Base-by-base conservation (phyloP, 2,113 vertebrate genomes). In the Sinocyclocheilus grahami region DNA sequence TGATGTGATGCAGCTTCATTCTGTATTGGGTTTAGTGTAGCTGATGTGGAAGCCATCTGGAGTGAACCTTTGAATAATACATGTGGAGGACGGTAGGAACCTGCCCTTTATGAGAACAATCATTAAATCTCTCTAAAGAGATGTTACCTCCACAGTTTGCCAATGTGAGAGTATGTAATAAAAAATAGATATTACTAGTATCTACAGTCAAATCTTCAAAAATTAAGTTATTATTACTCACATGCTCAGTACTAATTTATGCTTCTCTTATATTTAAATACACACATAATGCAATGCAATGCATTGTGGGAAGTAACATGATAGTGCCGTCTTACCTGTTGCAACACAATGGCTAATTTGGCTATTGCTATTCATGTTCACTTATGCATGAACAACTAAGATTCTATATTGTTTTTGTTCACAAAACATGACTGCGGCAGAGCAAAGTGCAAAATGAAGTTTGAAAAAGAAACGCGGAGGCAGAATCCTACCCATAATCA, bases 401-500 rank as follows among this genome's bases (percentile, higher is more conserved):
- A 63, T 16, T 39, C 55, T 27, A 63, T 8, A 30, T 48, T 1
- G 8, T 11, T 65, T 71, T 30, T 82, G 9, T 71, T 82, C 5
- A 7, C 63, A 69, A 55, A 55, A 39, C 33, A 58, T 60, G 30
- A 58, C 22, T 0, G 13, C 0, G 39, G 24, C 16, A 51, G 16
- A 51, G 67, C 13, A 71, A 69, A 39, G 24, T 33, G 46, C 30
- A 71, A 24, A n/a, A 20, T 8, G 20, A 71, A 30, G 30, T 67
- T 48, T 51, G 6, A 63, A 51, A 78, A 51, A 42, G 7, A 83
- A 22, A 83, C 24, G 51, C 1, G 18, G 72, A 86, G 9, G 14
- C 63, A 5, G 11, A 58, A 55, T 77, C 89, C 85, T 82, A 94
- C 95, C 89, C 91, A 78, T 93, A 93, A 75, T 95, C 91, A 86